Evolutionary conservation across 1,140 invertebrate genomes (phyloP).

Genomic region (Bradysia coprophila): DNA sequence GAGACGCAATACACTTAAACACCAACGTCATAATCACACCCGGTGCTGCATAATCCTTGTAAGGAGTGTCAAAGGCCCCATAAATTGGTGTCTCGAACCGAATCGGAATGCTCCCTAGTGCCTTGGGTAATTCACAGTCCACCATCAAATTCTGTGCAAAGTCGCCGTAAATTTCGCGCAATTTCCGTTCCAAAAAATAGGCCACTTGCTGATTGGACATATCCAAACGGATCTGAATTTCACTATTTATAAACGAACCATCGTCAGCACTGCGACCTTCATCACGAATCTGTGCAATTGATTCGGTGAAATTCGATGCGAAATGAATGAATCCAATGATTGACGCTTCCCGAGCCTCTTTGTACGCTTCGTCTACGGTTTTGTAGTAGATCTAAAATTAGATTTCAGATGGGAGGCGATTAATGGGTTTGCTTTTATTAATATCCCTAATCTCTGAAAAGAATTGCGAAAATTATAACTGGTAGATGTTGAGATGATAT

Average conservation of each 20-base stretch:
- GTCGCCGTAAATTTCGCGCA: constrained; percentile 39
- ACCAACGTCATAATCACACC: constrained; percentile 53
- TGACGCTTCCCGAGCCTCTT: constrained; percentile 36
- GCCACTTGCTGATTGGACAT: constrained; percentile 46
- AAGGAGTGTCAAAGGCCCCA: constrained; percentile 40
- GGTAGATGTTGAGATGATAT: background rate
- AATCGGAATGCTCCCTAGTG: constrained; percentile 35
- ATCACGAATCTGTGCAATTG: constrained; percentile 33
- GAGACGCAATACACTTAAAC: background rate
- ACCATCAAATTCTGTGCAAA: constrained; percentile 32
- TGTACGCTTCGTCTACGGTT: constrained; percentile 31
- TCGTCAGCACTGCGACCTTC: constrained; percentile 27
- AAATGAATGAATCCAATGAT: constrained; percentile 55
- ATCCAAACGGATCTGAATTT: constrained; percentile 33
- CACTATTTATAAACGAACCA: constrained; percentile 31
- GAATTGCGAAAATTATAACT: background rate
- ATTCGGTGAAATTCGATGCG: constrained; percentile 50
- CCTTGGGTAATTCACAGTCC: constrained; percentile 35
- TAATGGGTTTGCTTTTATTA: background rate
- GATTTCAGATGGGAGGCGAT: background rate
- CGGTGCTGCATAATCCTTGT: constrained; percentile 56
- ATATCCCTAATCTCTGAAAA: background rate
- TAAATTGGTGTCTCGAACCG: constrained; percentile 51
- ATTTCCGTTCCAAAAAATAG: constrained; percentile 35
- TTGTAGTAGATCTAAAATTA: constrained; percentile 30